phyloP scores from a whole-genome alignment of 2,113 vertebrate species.

The Burhinus bistriatus region DNA sequence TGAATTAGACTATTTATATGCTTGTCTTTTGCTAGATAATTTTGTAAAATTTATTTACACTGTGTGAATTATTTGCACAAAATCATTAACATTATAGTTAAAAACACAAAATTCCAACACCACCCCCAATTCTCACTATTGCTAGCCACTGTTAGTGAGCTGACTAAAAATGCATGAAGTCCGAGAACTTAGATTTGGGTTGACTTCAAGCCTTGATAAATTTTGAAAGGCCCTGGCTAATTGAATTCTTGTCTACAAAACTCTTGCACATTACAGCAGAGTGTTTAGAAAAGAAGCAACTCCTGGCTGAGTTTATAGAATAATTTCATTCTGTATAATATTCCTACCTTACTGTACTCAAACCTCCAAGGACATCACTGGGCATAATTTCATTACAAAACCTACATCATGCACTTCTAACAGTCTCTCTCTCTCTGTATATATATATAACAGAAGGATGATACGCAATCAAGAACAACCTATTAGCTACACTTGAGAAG shows the following conservation, averaged over 20 bases:
- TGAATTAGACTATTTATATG: background rate
- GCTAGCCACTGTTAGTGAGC: background rate
- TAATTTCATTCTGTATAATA: background rate
- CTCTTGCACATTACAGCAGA: background rate
- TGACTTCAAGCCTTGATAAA: background rate
- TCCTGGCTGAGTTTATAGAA: background rate
- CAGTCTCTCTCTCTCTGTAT: background rate
- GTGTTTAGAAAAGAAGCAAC: background rate
- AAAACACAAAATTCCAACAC: background rate
- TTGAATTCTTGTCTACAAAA: background rate
- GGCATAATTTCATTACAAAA: background rate
- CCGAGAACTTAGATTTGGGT: background rate
- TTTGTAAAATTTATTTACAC: background rate
- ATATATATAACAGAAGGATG: background rate
- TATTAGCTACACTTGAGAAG: background rate
- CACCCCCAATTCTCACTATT: background rate
- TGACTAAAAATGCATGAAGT: background rate
- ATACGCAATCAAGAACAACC: background rate
- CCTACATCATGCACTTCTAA: background rate
- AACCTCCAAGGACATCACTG: background rate
- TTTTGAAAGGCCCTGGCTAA: background rate
- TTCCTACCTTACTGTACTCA: background rate
- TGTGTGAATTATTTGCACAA: background rate
- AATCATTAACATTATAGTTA: background rate
- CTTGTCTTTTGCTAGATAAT: background rate